phyloP scores from a whole-genome alignment of 2,113 vertebrate species.

The Tauraco erythrolophus region DNA sequence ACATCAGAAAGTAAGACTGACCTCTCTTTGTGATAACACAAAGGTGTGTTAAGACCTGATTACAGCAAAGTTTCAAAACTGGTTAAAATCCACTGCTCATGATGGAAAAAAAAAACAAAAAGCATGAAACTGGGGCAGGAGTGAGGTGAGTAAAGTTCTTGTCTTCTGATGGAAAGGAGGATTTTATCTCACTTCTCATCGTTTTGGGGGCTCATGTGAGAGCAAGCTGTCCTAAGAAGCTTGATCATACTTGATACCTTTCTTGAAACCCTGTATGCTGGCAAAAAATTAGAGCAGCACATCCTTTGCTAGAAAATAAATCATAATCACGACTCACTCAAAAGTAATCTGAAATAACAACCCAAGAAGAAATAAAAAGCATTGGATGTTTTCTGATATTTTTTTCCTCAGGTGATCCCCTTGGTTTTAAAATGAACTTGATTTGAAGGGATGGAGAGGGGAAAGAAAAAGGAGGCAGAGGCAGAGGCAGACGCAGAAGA shows the following conservation, averaged over 20 bases:
- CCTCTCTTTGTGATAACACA: neutral
- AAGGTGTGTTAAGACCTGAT: neutral
- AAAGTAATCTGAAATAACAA: neutral
- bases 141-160: neutral
- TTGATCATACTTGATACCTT: neutral
- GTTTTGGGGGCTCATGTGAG: neutral
- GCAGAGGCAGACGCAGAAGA: neutral
- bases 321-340: neutral
- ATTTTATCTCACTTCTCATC: neutral
- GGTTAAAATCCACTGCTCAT: neutral
- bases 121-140: neutral
- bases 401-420: accelerated
- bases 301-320: neutral
- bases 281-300: neutral
- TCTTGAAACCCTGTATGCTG: neutral
- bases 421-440: neutral
- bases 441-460: neutral
- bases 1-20: neutral
- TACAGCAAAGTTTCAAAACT: neutral
- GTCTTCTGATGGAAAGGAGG: neutral
- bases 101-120: neutral
- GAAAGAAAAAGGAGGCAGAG: neutral
- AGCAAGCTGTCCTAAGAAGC: neutral
- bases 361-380: neutral
- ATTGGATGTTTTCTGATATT: accelerated